Conservation (phyloP, 2,888 invertebrate genomes). For the Andrena dorsata region DNA sequence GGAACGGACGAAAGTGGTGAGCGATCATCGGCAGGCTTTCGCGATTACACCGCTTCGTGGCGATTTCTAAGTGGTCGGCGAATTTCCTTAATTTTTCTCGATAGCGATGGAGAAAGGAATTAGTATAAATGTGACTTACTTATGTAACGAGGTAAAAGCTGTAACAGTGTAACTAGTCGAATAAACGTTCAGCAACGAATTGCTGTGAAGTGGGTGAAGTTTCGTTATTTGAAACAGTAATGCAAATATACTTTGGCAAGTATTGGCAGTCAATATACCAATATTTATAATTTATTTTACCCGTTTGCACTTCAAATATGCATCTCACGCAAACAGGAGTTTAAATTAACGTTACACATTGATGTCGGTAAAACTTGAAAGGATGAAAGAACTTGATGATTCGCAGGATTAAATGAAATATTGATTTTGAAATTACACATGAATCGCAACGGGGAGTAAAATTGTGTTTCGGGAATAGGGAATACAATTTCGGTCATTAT, state of each 20-base stretch:
- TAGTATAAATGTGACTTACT: background rate
- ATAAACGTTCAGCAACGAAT: background rate
- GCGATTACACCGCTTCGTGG: slow-evolving; percentile 46
- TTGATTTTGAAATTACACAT: too few species aligned
- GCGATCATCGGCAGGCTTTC: slow-evolving; percentile 42
- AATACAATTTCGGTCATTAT: too few species aligned
- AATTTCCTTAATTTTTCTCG: slow-evolving; percentile 51
- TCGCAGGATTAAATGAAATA: too few species aligned
- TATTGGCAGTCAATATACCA: background rate
- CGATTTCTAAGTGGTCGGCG: slow-evolving; percentile 35
- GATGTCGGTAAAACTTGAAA: too few species aligned
- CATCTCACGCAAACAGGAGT: too few species aligned
- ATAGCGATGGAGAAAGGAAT: slow-evolving; percentile 1
- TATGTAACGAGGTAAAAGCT: background rate
- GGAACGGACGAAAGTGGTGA: slow-evolving; percentile 32
- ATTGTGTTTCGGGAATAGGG: too few species aligned
- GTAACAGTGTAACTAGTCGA: background rate
- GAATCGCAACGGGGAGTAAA: too few species aligned
- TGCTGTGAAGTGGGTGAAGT: background rate
- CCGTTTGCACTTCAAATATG: too few species aligned
- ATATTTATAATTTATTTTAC: too few species aligned
- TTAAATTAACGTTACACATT: too few species aligned
- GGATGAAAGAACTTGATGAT: too few species aligned
- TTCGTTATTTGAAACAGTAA: background rate
- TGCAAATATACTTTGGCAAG: background rate